phyloP scores from a whole-genome alignment of 2,888 invertebrate species.

The Empis stercorea region DNA sequence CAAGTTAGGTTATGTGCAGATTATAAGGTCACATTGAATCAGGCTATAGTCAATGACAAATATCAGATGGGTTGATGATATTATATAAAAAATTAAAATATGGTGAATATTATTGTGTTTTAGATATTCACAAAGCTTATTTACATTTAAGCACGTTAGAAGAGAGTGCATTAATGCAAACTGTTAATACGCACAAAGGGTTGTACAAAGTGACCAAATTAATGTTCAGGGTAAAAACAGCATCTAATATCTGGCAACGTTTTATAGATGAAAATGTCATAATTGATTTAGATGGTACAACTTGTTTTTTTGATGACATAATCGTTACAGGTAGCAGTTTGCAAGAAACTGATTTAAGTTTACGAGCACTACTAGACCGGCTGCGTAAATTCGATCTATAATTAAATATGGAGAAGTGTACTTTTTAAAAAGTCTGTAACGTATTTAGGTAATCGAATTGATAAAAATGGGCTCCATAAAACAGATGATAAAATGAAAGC shows the following conservation, averaged over 20 bases:
- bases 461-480: constrained; percentile 18
- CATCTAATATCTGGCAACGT: constrained; percentile 10
- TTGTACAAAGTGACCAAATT: constrained; percentile 10
- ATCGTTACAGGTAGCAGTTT: constrained; percentile 6
- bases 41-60: constrained; percentile 7
- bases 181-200: constrained; percentile 5
- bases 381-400: constrained; percentile 2
- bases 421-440: constrained; percentile 4
- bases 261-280: constrained; percentile 10
- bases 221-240: constrained; percentile 10
- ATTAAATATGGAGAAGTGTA: constrained; percentile 5
- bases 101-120: constrained; percentile 9
- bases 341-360: constrained; percentile 1
- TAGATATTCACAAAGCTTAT: constrained; percentile 10
- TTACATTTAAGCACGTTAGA: constrained; percentile 10
- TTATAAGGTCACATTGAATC: constrained; percentile 10
- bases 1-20: constrained; percentile 3
- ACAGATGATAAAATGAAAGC: too few species aligned
- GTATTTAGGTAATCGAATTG: constrained; percentile 19
- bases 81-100: constrained; percentile 7
- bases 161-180: constrained; percentile 6
- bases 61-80: constrained; percentile 6
- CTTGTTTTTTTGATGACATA: constrained; percentile 8
- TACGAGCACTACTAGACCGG: constrained; percentile 9
- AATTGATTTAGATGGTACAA: constrained; percentile 7